Evolutionary conservation across 1,140 invertebrate species (phyloP), one percentile per base, ranked within the genome.

Genomic region (Meloidogyne floridensis): DNA sequence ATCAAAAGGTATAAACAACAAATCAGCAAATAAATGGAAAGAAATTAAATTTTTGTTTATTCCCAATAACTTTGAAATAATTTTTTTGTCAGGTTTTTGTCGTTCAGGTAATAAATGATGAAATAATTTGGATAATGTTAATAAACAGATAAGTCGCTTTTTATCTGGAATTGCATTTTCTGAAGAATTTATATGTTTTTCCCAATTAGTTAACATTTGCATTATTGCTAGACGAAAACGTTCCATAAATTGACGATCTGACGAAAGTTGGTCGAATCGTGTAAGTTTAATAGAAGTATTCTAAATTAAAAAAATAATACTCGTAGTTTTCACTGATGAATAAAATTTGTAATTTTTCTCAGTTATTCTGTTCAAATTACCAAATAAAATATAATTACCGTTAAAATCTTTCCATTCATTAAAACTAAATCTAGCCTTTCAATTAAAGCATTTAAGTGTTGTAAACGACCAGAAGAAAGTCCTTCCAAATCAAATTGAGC

Each of bases 11-110:
- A 6, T 76, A 76, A 20, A 42, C 7, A 76, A 20, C 43, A 51
- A 42, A 42, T 56, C 32, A 56, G 20, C 32, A 56, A 76, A 13
- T 42, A 76, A 76, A 42, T 76, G 54, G 7, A 76, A 76, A 7
- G 56, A 76, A 42, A 65, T 76, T 15, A 56, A 13, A 11, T 9
- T 76, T 90, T 93, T 93, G 88, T 95, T 93, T 0, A 93, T 87
- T 84, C 95, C 94, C 85, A 93, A 91, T 9, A 95, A 85, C 80
- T 92, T 90, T 91, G 93, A 94, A 73, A 94, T 92, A 11, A 94
- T 88, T 91, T 94, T 95, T 88, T 93, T 95, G 86, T 96, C 95
- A 82, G 92, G 70, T 11, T 74, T 18, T 18, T 81, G 47, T 7
- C 59, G 10, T 13, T 56, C 20, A 5, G 74, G 53, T 70, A 82